Percentiles rank a stretch among this genome's conserved stretches.
These are phyloP conservation scores for Syngnathus floridae DNA, from an alignment of 2,113 vertebrate genomes.

Conservation along the genomic window DNA sequence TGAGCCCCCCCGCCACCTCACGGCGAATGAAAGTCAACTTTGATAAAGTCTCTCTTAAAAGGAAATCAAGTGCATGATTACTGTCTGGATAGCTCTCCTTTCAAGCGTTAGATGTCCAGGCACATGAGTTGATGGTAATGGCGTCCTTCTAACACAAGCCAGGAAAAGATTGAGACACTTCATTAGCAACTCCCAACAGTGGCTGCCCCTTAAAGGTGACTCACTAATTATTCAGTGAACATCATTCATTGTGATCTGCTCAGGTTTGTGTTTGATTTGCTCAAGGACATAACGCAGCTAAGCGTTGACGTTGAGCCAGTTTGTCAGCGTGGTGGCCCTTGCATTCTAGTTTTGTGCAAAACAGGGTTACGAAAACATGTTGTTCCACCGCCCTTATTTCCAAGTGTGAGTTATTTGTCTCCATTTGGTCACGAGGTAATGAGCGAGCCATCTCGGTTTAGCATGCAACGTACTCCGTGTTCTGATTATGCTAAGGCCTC, in stretches of 20 bases:
- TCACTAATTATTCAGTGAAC: slow-evolving; percentile 51
- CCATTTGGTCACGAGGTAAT: slow-evolving; percentile 58
- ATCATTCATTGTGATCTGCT: slow-evolving; percentile 41
- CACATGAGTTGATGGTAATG: slow-evolving; percentile 61
- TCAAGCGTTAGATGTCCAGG: slow-evolving; percentile 55
- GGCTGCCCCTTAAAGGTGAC: slow-evolving; percentile 48
- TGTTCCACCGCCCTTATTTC: slow-evolving; percentile 27
- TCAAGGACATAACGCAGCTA: slow-evolving; percentile 43
- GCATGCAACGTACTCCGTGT: slow-evolving; percentile 38
- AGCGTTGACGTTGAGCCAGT: slow-evolving; percentile 32
- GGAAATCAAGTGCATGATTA: slow-evolving; percentile 50
- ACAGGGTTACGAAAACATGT: slow-evolving; percentile 9
- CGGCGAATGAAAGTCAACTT: slow-evolving; percentile 60
- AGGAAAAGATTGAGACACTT: slow-evolving; percentile 55
- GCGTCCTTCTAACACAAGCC: slow-evolving; percentile 57
- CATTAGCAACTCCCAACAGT: slow-evolving; percentile 53
- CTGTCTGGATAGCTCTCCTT: slow-evolving; percentile 48
- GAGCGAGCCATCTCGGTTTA: slow-evolving; percentile 57
- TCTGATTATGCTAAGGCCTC: slow-evolving; percentile 44
- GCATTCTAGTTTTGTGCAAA: slow-evolving; percentile 29
- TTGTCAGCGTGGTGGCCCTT: slow-evolving; percentile 16
- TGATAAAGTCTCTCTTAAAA: slow-evolving; percentile 53
- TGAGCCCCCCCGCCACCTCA: slow-evolving; percentile 37
- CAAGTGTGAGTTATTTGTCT: slow-evolving; percentile 37
- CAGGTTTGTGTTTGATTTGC: slow-evolving; percentile 18